These are phyloP conservation scores for Lepus townsendii DNA, from an alignment of 2,797 vertebrate genomes.

Conservation along the genomic window DNA sequence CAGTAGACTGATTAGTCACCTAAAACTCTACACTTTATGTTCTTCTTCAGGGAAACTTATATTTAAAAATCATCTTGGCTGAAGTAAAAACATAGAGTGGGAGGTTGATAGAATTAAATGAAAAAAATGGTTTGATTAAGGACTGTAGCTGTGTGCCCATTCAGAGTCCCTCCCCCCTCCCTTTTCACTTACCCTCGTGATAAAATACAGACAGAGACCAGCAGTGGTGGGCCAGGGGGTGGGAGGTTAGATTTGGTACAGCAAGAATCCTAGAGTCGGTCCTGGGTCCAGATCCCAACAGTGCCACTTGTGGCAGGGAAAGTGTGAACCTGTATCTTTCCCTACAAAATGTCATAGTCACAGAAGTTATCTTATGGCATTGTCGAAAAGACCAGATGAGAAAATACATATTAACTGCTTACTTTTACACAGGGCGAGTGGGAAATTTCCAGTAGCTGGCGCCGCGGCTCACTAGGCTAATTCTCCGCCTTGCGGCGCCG, in stretches of 20 bases:
- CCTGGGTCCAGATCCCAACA: background rate
- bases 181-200: background rate
- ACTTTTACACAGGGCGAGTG: background rate
- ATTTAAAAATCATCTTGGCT: constrained; percentile 50
- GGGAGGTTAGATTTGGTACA: background rate
- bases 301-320: background rate
- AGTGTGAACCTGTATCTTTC: background rate
- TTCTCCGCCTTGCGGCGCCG: too few species aligned
- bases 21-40: background rate
- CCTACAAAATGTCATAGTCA: background rate
- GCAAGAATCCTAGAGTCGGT: background rate
- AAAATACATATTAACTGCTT: background rate
- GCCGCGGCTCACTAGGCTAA: too few species aligned
- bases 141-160: background rate
- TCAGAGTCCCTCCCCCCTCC: background rate
- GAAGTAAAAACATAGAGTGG: constrained; percentile 52
- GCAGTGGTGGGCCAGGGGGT: too few species aligned
- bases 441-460: background rate
- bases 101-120: constrained; percentile 21
- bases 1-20: constrained; percentile 10
- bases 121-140: constrained; percentile 1
- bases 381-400: background rate
- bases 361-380: background rate
- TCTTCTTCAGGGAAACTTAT: constrained; percentile 34
- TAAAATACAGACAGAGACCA: background rate